These are phyloP conservation scores for Drusus annulatus DNA, from an alignment of 1,140 invertebrate species.

Conservation along the genomic window DNA sequence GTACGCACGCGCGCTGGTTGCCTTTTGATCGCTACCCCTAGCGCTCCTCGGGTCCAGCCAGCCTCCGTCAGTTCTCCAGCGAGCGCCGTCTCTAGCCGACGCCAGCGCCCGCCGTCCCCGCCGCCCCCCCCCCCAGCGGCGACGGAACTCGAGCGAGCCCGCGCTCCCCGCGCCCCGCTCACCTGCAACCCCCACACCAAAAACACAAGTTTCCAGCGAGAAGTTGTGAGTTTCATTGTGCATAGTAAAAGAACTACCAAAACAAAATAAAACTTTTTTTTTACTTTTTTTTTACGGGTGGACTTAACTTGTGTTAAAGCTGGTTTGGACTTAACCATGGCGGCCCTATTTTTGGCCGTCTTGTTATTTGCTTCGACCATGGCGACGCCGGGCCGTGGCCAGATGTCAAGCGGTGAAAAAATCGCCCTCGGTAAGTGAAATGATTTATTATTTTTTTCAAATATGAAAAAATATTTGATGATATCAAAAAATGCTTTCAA, in stretches of 20 bases:
- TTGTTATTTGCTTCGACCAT: conserved; percentile 43
- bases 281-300: neutral
- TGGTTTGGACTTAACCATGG: conserved; percentile 44
- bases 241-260: neutral
- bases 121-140: neutral
- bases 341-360: conserved; percentile 43
- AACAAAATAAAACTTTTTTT: neutral
- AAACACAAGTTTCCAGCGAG: conserved; percentile 27
- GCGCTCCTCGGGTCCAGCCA: conserved; percentile 33
- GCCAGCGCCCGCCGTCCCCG: neutral
- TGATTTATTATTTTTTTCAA: neutral
- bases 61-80: conserved; percentile 40
- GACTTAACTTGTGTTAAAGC: neutral
- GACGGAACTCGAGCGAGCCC: conserved; percentile 4
- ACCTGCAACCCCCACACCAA: neutral
- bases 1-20: conserved; percentile 31
- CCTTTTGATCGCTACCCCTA: conserved; percentile 40
- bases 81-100: conserved; percentile 35
- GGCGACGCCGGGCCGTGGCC: conserved; percentile 47
- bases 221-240: neutral
- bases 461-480: too few relatives aligned
- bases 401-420: conserved; percentile 52
- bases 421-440: conserved; percentile 53
- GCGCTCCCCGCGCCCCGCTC: too few relatives aligned
- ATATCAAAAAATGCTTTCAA: neutral